phyloP scores from a whole-genome alignment of 2,113 vertebrate species.

The Fulmarus glacialis region DNA sequence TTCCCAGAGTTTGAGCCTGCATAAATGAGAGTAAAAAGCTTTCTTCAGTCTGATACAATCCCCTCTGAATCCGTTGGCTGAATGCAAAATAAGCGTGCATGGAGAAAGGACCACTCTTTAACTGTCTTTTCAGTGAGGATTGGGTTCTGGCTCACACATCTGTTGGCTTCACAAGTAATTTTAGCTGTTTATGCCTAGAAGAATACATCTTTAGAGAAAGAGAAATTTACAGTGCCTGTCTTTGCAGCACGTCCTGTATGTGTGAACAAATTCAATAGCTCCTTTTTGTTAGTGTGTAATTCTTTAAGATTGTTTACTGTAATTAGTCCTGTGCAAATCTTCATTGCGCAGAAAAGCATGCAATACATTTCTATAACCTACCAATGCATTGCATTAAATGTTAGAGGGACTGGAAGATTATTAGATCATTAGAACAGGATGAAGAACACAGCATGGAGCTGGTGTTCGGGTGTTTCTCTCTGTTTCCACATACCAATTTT shows the following conservation, averaged over 20 bases:
- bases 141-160: background rate
- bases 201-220: background rate
- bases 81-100: background rate
- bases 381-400: background rate
- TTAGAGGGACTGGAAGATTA: background rate
- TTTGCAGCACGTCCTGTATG: background rate
- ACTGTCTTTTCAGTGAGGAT: background rate
- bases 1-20: conserved; percentile 50
- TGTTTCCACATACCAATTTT: background rate
- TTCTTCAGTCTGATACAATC: conserved; percentile 40
- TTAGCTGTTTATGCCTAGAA: background rate
- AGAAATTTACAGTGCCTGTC: background rate
- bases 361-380: background rate
- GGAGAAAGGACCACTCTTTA: background rate
- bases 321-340: background rate
- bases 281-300: background rate
- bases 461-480: background rate
- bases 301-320: background rate
- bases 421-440: background rate
- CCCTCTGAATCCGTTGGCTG: background rate
- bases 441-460: background rate
- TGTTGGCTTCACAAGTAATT: conserved; percentile 21
- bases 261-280: background rate
- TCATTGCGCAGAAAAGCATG: background rate
- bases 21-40: conserved; percentile 55